These are phyloP conservation scores for Pogonomyrmex barbatus DNA, from an alignment of 1,140 invertebrate genomes.

Conservation along the genomic window DNA sequence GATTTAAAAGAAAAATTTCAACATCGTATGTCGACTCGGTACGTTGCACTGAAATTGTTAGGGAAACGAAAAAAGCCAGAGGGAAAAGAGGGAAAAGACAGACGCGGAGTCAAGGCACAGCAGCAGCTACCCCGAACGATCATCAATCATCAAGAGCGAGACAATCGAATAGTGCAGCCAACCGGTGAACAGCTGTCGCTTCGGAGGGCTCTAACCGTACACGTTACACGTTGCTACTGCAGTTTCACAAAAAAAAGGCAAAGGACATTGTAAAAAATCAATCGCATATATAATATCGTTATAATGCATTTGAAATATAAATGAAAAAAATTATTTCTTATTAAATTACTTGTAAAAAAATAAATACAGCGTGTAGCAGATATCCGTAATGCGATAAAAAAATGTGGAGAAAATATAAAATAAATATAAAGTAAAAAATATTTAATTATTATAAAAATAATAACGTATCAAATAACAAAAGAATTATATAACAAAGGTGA, in stretches of 20 bases:
- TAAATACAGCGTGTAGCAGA: not conserved
- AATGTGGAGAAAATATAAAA: not conserved
- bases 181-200: slow-evolving; percentile 86
- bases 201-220: slow-evolving; percentile 80
- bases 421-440: not conserved
- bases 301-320: not conserved
- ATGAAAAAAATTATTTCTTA: not conserved
- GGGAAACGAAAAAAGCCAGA: slow-evolving; percentile 75
- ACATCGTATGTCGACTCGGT: slow-evolving; percentile 60
- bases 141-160: slow-evolving; percentile 86
- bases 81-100: slow-evolving; percentile 76
- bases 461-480: not conserved
- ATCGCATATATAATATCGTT: slow-evolving; percentile 22
- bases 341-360: not conserved
- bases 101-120: slow-evolving; percentile 73
- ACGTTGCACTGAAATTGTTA: slow-evolving; percentile 68
- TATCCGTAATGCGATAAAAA: not conserved
- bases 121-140: slow-evolving; percentile 83
- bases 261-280: slow-evolving; percentile 35
- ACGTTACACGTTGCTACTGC: slow-evolving; percentile 79
- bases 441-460: slow-evolving; percentile 10
- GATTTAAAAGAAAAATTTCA: slow-evolving; percentile 52
- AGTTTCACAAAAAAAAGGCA: slow-evolving; percentile 62
- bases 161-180: slow-evolving; percentile 85
- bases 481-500: not conserved